These are phyloP conservation scores for Temnothorax nylanderi DNA, from an alignment of 1,140 invertebrate species.

Conservation along the genomic window DNA sequence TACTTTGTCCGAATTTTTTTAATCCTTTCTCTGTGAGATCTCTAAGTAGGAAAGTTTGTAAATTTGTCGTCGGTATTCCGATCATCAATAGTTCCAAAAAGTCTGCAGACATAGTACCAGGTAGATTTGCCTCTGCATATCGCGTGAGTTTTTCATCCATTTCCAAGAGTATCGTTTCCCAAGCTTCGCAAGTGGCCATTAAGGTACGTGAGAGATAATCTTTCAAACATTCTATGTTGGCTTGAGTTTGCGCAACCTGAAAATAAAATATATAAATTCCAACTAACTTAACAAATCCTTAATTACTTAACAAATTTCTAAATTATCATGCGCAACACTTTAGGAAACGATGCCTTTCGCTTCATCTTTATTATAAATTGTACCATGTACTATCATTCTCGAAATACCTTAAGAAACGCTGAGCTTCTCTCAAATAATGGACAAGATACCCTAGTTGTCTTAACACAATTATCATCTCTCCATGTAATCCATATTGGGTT, in stretches of 20 bases:
- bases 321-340: not conserved
- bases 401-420: slow-evolving; percentile 80
- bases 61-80: slow-evolving; percentile 92
- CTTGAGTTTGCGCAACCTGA: slow-evolving; percentile 82
- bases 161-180: slow-evolving; percentile 97
- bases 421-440: slow-evolving; percentile 78
- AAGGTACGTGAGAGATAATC: slow-evolving; percentile 92
- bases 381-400: not conserved
- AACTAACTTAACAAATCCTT: not conserved
- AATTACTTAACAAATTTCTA: not conserved
- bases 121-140: slow-evolving; percentile 93
- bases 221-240: slow-evolving; percentile 83
- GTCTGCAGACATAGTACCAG: slow-evolving; percentile 94
- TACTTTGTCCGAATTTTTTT: slow-evolving; percentile 97
- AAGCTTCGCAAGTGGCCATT: slow-evolving; percentile 95
- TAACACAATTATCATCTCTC: slow-evolving; percentile 73
- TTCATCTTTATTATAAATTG: not conserved
- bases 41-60: slow-evolving; percentile 93
- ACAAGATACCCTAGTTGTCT: slow-evolving; percentile 78
- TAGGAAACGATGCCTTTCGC: not conserved
- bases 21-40: slow-evolving; percentile 98
- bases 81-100: slow-evolving; percentile 96
- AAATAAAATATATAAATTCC: slow-evolving; percentile 28
- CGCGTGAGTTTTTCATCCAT: slow-evolving; percentile 97
- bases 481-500: slow-evolving; percentile 82